Evolutionary conservation across 2,113 vertebrate genomes (phyloP), one percentile per base, ranked within the genome.

Genomic region (Callorhinus ursinus): DNA sequence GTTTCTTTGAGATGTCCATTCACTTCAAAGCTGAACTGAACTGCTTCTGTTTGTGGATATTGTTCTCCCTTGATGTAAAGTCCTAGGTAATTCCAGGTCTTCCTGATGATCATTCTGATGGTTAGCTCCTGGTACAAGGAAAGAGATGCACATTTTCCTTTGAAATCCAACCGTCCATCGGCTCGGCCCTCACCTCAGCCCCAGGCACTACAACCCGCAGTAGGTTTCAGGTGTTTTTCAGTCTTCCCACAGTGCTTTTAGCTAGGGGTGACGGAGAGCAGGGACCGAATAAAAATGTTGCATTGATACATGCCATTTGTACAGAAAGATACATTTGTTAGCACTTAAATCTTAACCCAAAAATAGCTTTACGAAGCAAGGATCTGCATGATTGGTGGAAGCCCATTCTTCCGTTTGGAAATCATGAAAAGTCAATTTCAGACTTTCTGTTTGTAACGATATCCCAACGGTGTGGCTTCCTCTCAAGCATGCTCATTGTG

Each of bases 71-170:
- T 90, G 57, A 65, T 1, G 65, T 94, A 85, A 90, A 81, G 83
- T 90, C 33, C 49, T 59, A 39, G 16, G 24, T 71, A 59, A 93
- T 88, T 95, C 51, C 72, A 92, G 7, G 61, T 46, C 14, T 36
- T 93, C 33, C 33, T 86, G 92, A 80, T 55, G 15, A n/a, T n/a
- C n/a, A n/a, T 80, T 39, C 36, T 74, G 83, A 65, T 76, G 42
- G 79, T 72, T n/a, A 22, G 22, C 4, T 80, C 31, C 28, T 96
- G 49, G 72, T 71, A 16, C 21, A 53, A 94, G 24, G 33, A 85
- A 26, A 72, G 19, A 81, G 39, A 51, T 53, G 15, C 46, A 87
- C 63, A 51, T 69, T 97, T 92, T 89, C 59, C 55, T 97, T 89
- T 93, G 86, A 97, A 89, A 59, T 76, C 42, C 16, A 49, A 28